These are phyloP conservation scores for Phylloscopus trochilus DNA, from an alignment of 2,113 vertebrate genomes.

Conservation along the genomic window DNA sequence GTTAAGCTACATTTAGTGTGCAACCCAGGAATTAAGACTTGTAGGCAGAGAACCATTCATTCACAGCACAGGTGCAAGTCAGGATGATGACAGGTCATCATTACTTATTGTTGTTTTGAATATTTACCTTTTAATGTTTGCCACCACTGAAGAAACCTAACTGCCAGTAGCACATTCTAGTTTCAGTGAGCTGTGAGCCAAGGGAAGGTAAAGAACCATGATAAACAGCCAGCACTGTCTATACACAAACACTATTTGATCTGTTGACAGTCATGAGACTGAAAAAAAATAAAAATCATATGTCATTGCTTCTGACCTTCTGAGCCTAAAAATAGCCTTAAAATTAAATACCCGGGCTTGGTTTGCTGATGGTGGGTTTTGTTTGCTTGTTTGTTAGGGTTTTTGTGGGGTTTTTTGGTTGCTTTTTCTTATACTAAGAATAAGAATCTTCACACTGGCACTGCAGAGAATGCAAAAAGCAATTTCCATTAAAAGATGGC, in stretches of 20 bases:
- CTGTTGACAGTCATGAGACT: neutral
- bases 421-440: neutral
- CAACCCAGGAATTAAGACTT: conserved; percentile 16
- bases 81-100: neutral
- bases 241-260: neutral
- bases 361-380: neutral
- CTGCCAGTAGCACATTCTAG: neutral
- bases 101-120: neutral
- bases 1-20: neutral
- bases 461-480: neutral
- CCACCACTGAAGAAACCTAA: conserved; percentile 17
- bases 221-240: neutral
- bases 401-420: neutral
- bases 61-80: neutral
- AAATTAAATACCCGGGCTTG: neutral
- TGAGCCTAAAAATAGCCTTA: neutral
- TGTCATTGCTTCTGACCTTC: neutral
- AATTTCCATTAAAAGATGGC: neutral
- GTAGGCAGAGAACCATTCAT: neutral
- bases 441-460: neutral
- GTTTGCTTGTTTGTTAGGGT: neutral
- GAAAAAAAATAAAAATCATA: neutral
- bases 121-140: conserved; percentile 13
- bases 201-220: neutral
- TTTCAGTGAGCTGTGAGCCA: neutral